Evolutionary conservation across 2,888 invertebrate genomes (phyloP).

Genomic region (Adela reaumurella): DNA sequence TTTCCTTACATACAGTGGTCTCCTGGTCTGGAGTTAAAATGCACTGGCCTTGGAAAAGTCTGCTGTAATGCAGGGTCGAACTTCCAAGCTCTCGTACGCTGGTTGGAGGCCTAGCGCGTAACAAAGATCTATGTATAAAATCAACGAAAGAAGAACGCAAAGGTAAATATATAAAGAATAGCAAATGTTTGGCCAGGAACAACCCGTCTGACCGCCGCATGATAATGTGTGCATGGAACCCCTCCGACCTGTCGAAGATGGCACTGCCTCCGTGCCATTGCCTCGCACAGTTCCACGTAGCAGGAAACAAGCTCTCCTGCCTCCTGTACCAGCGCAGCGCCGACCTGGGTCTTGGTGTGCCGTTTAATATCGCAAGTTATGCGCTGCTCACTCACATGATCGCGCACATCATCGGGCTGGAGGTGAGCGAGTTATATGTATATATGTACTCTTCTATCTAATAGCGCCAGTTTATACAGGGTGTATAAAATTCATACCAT

Average conservation of each 20-base stretch:
- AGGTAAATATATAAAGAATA: too few species aligned
- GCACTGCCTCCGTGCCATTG: slow-evolving; percentile 97
- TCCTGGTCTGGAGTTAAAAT: too few species aligned
- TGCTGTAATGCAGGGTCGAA: too few species aligned
- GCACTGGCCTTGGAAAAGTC: too few species aligned
- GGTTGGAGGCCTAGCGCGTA: too few species aligned
- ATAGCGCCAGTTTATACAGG: too few species aligned
- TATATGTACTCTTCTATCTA: slow-evolving; percentile 6
- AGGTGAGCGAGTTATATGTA: too few species aligned
- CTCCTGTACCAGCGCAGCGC: slow-evolving; percentile 95
- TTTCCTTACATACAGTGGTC: too few species aligned
- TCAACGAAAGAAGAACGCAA: too few species aligned
- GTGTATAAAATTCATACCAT: too few species aligned
- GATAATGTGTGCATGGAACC: slow-evolving; percentile 95
- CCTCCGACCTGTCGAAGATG: slow-evolving; percentile 82
- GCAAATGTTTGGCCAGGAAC: slow-evolving; percentile 32
- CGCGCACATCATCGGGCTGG: slow-evolving; percentile 87
- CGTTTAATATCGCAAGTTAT: slow-evolving; percentile 98
- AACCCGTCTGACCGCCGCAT: slow-evolving; percentile 87
- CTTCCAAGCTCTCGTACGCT: too few species aligned
- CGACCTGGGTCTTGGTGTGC: slow-evolving; percentile 97
- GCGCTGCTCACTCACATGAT: slow-evolving; percentile 92
- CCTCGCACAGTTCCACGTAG: slow-evolving; percentile 91
- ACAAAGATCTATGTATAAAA: too few species aligned
- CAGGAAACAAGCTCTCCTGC: slow-evolving; percentile 79